Conservation (phyloP, 2,888 invertebrate genomes). For the Aquatica leii region DNA sequence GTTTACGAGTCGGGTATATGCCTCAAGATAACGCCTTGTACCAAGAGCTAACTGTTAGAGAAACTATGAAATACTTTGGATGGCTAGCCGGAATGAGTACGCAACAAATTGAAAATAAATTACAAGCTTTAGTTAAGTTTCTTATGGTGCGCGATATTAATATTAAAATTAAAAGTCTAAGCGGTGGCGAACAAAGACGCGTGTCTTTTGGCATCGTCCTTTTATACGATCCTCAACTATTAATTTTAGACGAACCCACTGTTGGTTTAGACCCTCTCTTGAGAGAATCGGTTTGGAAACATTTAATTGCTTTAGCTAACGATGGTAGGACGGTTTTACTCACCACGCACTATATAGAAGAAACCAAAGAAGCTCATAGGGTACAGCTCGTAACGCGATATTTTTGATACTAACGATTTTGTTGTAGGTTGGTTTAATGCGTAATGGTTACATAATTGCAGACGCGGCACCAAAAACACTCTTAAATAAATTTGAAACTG, state of each 20-base stretch:
- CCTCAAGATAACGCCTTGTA: constrained; percentile 68
- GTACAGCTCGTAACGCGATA: background rate
- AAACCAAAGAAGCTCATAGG: background rate
- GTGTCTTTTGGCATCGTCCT: background rate
- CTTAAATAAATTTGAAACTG: background rate
- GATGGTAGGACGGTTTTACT: background rate
- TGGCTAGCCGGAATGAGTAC: constrained; percentile 5
- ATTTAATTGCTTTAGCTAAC: background rate
- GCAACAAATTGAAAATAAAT: background rate
- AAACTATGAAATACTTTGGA: constrained; percentile 12
- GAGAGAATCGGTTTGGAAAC: constrained; percentile 4
- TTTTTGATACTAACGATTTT: background rate
- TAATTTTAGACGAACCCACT: constrained; percentile 4
- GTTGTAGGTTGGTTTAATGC: constrained; percentile 6
- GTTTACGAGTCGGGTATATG: constrained; percentile 84
- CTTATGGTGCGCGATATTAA: background rate
- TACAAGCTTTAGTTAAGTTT: background rate
- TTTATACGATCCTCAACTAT: background rate
- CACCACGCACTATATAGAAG: constrained; percentile 11
- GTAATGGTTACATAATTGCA: background rate
- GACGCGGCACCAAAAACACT: constrained; percentile 1
- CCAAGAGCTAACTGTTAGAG: background rate
- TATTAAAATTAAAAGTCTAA: background rate
- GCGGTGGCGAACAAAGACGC: constrained; percentile 8
- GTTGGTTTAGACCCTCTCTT: constrained; percentile 3